Conservation (phyloP, 1,140 invertebrate genomes). For the Aphaenogaster rudis region DNA sequence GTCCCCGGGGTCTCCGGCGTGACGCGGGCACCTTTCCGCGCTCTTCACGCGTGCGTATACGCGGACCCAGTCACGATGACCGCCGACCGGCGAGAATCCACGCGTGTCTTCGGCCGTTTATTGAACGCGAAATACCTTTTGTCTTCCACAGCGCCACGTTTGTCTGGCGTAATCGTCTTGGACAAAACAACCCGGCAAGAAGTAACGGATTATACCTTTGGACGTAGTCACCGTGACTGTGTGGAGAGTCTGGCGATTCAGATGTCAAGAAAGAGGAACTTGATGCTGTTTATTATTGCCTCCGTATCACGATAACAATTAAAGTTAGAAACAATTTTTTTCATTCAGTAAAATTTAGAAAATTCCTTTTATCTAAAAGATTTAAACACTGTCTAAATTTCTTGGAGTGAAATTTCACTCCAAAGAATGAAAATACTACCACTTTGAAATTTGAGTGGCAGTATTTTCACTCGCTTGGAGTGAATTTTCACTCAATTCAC, state of each 20-base stretch:
- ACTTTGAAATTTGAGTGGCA: too few species aligned
- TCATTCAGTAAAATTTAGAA: neutral
- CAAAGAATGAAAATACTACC: too few species aligned
- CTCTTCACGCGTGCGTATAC: constrained; percentile 63
- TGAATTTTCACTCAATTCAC: too few species aligned
- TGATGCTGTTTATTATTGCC: neutral
- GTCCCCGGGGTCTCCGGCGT: constrained; percentile 66
- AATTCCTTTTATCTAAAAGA: neutral
- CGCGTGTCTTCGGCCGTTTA: constrained; percentile 72
- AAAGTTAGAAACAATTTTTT: neutral
- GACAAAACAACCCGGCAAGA: constrained; percentile 69
- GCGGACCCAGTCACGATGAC: constrained; percentile 56
- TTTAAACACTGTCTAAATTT: neutral
- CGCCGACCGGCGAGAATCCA: constrained; percentile 67
- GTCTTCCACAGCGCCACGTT: constrained; percentile 64
- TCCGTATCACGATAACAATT: neutral
- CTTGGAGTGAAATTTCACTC: too few species aligned
- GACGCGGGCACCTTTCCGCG: constrained; percentile 64
- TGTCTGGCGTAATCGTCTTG: constrained; percentile 66
- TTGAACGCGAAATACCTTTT: constrained; percentile 71
- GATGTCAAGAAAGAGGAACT: neutral
- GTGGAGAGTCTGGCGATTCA: neutral
- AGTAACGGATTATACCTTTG: constrained; percentile 39
- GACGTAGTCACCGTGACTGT: neutral
- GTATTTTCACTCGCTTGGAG: too few species aligned